Conservation (phyloP, 2,888 invertebrate species). For the Apodemia duryi region DNA sequence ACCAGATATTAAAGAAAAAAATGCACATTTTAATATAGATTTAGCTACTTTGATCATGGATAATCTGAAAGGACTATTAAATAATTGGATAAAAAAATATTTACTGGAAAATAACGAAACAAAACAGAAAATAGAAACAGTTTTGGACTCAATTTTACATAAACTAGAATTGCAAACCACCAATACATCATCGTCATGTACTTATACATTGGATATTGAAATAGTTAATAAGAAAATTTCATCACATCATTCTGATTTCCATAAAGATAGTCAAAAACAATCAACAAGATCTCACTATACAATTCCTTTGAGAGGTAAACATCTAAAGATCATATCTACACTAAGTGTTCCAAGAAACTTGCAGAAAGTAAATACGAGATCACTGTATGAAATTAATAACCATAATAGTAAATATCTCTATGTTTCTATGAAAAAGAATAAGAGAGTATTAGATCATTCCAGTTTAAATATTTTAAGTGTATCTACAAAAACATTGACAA, state of each 20-base stretch:
- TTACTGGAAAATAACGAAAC: constrained; percentile 45
- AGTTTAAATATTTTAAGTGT: constrained; percentile 47
- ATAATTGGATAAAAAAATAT: constrained; percentile 52
- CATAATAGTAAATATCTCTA: constrained; percentile 36
- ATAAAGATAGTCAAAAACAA: constrained; percentile 2
- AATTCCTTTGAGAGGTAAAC: constrained; percentile 44
- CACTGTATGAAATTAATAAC: constrained; percentile 34
- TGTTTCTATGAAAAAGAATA: constrained; percentile 30
- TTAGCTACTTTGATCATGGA: constrained; percentile 48
- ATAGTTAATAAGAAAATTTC: constrained; percentile 40
- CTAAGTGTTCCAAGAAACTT: constrained; percentile 57
- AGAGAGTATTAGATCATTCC: constrained; percentile 36
- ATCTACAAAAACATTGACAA: constrained; percentile 48
- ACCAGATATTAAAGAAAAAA: constrained; percentile 24
- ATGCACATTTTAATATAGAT: constrained; percentile 37
- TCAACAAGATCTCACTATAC: constrained; percentile 37
- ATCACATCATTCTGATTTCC: not conserved
- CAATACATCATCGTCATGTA: constrained; percentile 42
- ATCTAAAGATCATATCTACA: constrained; percentile 54
- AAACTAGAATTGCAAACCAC: constrained; percentile 38
- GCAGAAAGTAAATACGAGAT: constrained; percentile 33
- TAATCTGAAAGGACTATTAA: constrained; percentile 51
- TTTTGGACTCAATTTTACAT: constrained; percentile 49
- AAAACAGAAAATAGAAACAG: constrained; percentile 46
- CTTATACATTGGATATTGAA: constrained; percentile 46